Evolutionary conservation across 92 coral and sea anemone species (phyloP).

Genomic region (Montipora capitata): DNA sequence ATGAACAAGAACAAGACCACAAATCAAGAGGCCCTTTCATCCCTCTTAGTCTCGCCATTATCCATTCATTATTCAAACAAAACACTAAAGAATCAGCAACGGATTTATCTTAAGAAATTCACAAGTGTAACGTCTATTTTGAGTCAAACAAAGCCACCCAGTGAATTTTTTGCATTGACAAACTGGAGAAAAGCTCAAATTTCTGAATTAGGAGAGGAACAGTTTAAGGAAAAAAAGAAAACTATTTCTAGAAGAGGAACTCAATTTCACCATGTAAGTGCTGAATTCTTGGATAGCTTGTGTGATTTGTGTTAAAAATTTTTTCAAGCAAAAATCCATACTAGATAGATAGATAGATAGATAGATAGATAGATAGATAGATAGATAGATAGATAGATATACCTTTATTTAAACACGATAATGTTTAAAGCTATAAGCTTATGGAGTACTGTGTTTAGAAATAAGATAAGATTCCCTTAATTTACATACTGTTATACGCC

Average conservation of each 20-base stretch:
- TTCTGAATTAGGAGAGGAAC: slow-evolving; percentile 81
- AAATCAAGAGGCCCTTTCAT: slow-evolving; percentile 52
- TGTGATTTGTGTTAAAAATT: background rate
- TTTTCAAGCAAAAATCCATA: background rate
- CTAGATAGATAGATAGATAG: no score
- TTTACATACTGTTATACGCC: no score
- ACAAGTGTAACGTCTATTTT: slow-evolving; percentile 92
- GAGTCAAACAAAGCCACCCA: slow-evolving; percentile 84
- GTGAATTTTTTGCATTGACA: slow-evolving; percentile 84
- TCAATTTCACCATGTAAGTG: slow-evolving; percentile 85
- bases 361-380: no score
- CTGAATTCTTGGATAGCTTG: background rate
- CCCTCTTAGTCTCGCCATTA: slow-evolving; percentile 51
- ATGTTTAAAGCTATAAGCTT: no score
- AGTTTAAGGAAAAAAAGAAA: slow-evolving; percentile 74
- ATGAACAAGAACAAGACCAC: slow-evolving; percentile 62
- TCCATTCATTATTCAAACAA: slow-evolving; percentile 4
- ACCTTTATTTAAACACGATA: no score
- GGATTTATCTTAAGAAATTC: slow-evolving; percentile 73
- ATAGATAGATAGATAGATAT: no score
- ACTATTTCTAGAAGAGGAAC: slow-evolving; percentile 77
- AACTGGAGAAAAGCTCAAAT: slow-evolving; percentile 90
- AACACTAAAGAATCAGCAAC: slow-evolving; percentile 33
- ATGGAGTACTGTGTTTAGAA: no score
- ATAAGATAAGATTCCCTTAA: no score